Evolutionary conservation across 2,888 invertebrate genomes (phyloP).

Genomic region (Adela reaumurella): DNA sequence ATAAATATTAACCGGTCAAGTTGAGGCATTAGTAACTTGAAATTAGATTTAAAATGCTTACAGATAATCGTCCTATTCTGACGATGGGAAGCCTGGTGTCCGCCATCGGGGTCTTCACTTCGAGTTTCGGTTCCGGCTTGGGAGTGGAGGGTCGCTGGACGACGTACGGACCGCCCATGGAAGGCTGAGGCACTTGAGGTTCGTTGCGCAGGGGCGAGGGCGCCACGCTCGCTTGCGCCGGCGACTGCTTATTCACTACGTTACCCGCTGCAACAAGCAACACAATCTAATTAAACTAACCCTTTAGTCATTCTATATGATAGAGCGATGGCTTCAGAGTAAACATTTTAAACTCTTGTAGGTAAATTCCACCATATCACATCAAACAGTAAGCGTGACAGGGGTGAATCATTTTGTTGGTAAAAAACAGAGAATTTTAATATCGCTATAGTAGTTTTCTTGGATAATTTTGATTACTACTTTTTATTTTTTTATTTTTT

Average conservation of each 20-base stretch:
- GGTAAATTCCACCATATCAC: too few relatives aligned
- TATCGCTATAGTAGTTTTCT: too few relatives aligned
- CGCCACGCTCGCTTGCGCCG: slow-evolving; percentile 61
- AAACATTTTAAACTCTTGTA: too few relatives aligned
- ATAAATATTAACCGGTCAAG: too few relatives aligned
- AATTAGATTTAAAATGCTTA: slow-evolving; percentile 21
- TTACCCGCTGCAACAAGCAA: slow-evolving; percentile 29
- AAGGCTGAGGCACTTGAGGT: slow-evolving; percentile 49
- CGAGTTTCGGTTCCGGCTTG: slow-evolving; percentile 22
- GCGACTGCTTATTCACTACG: slow-evolving; percentile 53
- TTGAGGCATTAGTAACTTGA: too few relatives aligned
- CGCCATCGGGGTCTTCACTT: slow-evolving; percentile 21
- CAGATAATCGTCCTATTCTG: slow-evolving; percentile 47
- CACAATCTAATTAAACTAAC: not conserved
- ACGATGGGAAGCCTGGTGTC: slow-evolving; percentile 46
- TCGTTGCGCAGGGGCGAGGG: slow-evolving; percentile 52
- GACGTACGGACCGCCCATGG: slow-evolving; percentile 44
- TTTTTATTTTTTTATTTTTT: too few relatives aligned
- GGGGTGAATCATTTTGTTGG: too few relatives aligned
- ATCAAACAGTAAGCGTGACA: too few relatives aligned
- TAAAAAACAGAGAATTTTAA: too few relatives aligned
- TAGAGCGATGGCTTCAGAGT: too few relatives aligned
- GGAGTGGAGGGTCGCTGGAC: slow-evolving; percentile 16
- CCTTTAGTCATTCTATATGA: too few relatives aligned
- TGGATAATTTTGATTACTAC: too few relatives aligned